Evolutionary conservation across 2,888 invertebrate species (phyloP).

Genomic region (Chironomus riparius): DNA sequence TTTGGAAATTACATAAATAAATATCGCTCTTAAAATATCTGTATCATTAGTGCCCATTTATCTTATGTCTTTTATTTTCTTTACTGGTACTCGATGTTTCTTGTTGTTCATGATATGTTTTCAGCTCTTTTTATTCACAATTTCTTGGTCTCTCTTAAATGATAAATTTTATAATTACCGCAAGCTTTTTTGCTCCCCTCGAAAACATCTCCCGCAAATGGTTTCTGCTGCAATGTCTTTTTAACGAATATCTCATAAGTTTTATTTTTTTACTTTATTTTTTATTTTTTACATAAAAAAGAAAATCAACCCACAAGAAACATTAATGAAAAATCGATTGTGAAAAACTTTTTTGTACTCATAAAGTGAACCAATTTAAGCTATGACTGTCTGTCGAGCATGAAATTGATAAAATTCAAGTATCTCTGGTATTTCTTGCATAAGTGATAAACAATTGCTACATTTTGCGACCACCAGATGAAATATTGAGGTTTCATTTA

Average conservation of each 20-base stretch:
- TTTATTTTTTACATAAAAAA: background rate
- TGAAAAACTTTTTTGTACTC: background rate
- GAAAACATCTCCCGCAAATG: background rate
- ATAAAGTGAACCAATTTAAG: too few species aligned
- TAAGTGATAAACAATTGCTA: too few species aligned
- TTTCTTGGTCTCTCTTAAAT: background rate
- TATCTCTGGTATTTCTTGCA: too few species aligned
- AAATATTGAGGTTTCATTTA: too few species aligned
- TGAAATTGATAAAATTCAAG: too few species aligned
- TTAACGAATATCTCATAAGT: background rate
- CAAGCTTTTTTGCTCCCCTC: background rate
- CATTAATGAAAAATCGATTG: background rate
- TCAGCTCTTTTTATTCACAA: slow-evolving; percentile 13
- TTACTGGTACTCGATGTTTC: background rate
- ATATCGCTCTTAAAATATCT: slow-evolving; percentile 15
- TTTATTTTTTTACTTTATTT: background rate
- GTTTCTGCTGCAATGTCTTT: background rate
- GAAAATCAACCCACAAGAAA: background rate
- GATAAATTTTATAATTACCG: slow-evolving; percentile 24
- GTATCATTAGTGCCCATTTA: slow-evolving; percentile 23
- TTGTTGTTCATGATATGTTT: background rate
- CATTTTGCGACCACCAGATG: too few species aligned
- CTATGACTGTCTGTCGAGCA: too few species aligned
- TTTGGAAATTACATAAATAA: slow-evolving; percentile 24
- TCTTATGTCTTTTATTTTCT: slow-evolving; percentile 15